Conservation (phyloP, 92 coral and sea anemone species). For the Porites lobata region DNA sequence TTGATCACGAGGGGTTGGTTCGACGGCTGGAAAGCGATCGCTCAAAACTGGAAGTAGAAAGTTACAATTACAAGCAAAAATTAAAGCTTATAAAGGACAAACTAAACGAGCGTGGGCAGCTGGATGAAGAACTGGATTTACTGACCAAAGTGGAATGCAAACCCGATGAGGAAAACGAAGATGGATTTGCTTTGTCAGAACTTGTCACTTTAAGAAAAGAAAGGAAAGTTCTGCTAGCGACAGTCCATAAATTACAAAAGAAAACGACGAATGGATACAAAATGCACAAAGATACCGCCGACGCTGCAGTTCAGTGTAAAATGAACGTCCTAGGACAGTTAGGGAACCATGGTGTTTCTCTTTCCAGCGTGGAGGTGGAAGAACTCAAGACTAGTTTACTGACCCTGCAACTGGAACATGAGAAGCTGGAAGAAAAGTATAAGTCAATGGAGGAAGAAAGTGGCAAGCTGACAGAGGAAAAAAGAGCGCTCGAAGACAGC, state of each 20-base stretch:
- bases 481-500: conserved; percentile 84
- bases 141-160: conserved; percentile 47
- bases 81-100: conserved; percentile 62
- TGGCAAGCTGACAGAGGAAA: conserved; percentile 87
- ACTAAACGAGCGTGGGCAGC: conserved; percentile 66
- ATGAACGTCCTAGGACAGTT: conserved; percentile 46
- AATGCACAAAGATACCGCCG: conserved; percentile 10
- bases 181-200: conserved; percentile 54
- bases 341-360: conserved; percentile 51
- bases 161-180: conserved; percentile 29
- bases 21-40: conserved; percentile 34
- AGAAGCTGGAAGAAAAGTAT: conserved; percentile 84
- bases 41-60: conserved; percentile 76
- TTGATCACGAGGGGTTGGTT: conserved; percentile 37
- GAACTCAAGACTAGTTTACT: conserved; percentile 65
- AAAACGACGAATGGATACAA: conserved; percentile 44
- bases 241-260: conserved; percentile 78
- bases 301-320: conserved; percentile 82
- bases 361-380: conserved; percentile 60
- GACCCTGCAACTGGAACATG: conserved; percentile 71
- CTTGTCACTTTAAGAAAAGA: conserved; percentile 74
- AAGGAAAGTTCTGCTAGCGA: conserved; percentile 85
- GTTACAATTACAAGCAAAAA: conserved; percentile 71
- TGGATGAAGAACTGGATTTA: conserved; percentile 63
- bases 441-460: conserved; percentile 91